Base-by-base conservation (phyloP, 2,888 invertebrate genomes). In the Epinotia nisella region DNA sequence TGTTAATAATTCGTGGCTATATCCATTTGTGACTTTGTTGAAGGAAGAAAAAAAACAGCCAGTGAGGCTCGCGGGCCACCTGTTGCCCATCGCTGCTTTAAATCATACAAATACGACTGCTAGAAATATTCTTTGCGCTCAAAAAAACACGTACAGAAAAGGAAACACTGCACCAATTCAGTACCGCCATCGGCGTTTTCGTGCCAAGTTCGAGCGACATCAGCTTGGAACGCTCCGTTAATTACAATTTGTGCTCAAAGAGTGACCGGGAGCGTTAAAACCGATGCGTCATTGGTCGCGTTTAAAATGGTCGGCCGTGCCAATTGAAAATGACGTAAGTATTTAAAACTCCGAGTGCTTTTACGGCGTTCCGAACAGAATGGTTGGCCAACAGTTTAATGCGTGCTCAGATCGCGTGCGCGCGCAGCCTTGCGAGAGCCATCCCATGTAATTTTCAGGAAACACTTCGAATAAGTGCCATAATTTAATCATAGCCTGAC, bases 371-470 rank as follows among this genome's bases (percentile, higher is more conserved):
- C n/a, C 41, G 3, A 35, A 3, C 21, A 29, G 17, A 73, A 65
- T 53, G 70, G 74, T 78, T 83, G 79, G 84, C 82, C 83, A 89
- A 82, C 77, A 51, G 81, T 79, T 80, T 83, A 88, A 90, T 93
- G 91, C 92, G 92, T 93, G 92, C 89, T 82, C 78, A 82, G 87
- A 90, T 93, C 90, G 93, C 93, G 93, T 93, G 93, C 86, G 84
- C 76, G 78, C 77, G 85, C 89, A 92, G 86, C 93, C 93, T 93
- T 93, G 92, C 83, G 83, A 87, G 90, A 90, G 86, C 83, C 92
- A 92, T 93, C 92, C 91, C 90, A 89, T 91, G 88, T 92, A 91
- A 93, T 92, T 92, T 92, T 92, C 92, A 93, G 93, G 93, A 92
- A 93, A 93, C 89, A 92, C 89, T 92, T 86, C 78, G 85, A 84